Evolutionary conservation across 1,140 invertebrate species (phyloP).

Genomic region (Odontomachus brunneus): DNA sequence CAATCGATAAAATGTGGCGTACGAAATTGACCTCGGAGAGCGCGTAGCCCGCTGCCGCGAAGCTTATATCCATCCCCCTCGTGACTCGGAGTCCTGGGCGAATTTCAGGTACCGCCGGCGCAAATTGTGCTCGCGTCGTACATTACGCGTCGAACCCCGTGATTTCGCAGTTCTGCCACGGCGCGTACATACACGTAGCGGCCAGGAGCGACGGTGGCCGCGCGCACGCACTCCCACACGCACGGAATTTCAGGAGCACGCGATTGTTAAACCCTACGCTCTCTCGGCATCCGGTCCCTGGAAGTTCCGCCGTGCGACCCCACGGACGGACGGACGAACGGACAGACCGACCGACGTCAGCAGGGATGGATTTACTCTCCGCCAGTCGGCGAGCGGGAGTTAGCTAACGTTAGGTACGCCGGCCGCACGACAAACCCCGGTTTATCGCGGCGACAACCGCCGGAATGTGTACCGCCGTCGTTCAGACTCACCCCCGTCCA

Average conservation of each 20-base stretch:
- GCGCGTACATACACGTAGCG: constrained; percentile 2
- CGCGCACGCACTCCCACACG: constrained; percentile 48
- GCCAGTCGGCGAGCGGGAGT: constrained; percentile 21
- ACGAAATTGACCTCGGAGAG: constrained; percentile 56
- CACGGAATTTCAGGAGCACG: constrained; percentile 66
- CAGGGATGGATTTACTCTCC: constrained; percentile 69
- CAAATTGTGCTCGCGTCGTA: constrained; percentile 63
- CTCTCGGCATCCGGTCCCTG: constrained; percentile 64
- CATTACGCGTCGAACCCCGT: constrained; percentile 64
- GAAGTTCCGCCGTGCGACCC: constrained; percentile 56
- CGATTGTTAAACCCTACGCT: constrained; percentile 65
- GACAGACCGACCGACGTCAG: constrained; percentile 39
- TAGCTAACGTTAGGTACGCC: constrained; percentile 35
- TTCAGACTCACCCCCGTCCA: not conserved
- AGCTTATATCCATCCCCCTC: constrained; percentile 44
- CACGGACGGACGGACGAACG: too few species aligned
- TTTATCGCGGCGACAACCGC: constrained; percentile 62
- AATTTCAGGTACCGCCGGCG: constrained; percentile 47
- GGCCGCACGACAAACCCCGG: constrained; percentile 51
- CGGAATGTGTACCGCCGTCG: constrained; percentile 47
- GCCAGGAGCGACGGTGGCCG: too few species aligned
- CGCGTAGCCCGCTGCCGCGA: not conserved
- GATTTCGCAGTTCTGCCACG: constrained; percentile 58
- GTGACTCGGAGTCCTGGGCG: constrained; percentile 44
- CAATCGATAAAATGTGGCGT: constrained; percentile 52